Evolutionary conservation across 1,140 invertebrate genomes (phyloP), one percentile per base, ranked within the genome.

Genomic region (Eulimnadia texana): DNA sequence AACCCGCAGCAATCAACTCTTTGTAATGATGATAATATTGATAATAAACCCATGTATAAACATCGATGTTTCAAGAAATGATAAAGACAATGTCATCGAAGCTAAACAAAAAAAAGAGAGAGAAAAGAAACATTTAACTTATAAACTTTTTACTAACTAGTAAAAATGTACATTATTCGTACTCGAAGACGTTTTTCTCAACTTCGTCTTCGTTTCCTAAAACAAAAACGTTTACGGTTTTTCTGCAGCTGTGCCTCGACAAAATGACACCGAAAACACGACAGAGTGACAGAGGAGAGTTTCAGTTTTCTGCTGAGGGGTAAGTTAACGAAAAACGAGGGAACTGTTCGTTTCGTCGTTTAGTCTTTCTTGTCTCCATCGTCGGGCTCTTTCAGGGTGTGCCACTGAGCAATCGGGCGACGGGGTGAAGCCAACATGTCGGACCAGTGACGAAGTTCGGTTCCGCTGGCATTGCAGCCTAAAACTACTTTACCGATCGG

Each of bases 381-480:
- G 68, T 96, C 93, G 27, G 91, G 90, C 73, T 95, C 92, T 74
- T 94, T 94, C 65, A 99, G 84, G 64, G 94, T 98, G 73, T 99
- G 96, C 96, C 96, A 99, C 76, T 99, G 96, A 65, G 96, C 96
- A 69, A 99, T 99, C 28, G 96, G 96, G 73, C 96, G 59, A 70
- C 96, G 82, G 2, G 96, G 96, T 63, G 93, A 96, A 69, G 96
- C 95, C 75, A 98, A 76, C 93, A 97, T 96, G 75, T 99, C 97
- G 60, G 94, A 98, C 97, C 97, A 99, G 76, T 99, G 97, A 68
- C 96, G 86, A 54, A 99, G 79, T 75, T 99, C 96, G 22, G 94
- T 97, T 61, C 96, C 96, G 64, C 85, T 90, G 67, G 93, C 93
- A 76, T 93, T 97, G 78, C 95, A 98, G 52, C 97, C 96, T 65